Conservation (phyloP, 2,113 vertebrate genomes). For the Erythrolamprus reginae region DNA sequence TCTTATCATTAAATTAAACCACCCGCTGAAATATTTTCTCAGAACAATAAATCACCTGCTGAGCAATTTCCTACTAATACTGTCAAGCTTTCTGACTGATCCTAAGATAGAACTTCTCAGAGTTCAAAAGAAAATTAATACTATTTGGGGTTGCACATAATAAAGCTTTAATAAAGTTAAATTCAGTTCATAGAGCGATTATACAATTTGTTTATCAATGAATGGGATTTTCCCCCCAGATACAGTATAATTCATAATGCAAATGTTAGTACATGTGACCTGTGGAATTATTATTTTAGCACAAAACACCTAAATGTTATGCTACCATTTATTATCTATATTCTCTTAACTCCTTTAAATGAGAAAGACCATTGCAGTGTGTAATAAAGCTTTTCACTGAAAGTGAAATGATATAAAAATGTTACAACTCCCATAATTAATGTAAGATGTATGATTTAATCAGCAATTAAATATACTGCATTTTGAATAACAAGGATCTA, state of each 20-base stretch:
- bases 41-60: neutral
- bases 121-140: conserved; percentile 20
- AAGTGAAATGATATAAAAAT: conserved; percentile 16
- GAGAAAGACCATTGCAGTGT: neutral
- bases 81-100: conserved; percentile 20
- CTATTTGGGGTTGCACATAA: conserved; percentile 20
- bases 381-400: conserved; percentile 14
- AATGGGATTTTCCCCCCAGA: neutral
- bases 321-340: neutral
- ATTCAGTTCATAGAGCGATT: conserved; percentile 1
- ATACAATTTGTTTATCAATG: conserved; percentile 24
- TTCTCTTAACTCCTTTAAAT: conserved; percentile 7
- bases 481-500: neutral
- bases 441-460: neutral
- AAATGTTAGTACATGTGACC: conserved; percentile 1
- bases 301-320: neutral
- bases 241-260: conserved; percentile 21
- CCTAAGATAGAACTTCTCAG: neutral
- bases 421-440: conserved; percentile 12
- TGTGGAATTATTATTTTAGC: conserved; percentile 5
- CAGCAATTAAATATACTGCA: neutral
- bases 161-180: conserved; percentile 14
- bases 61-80: conserved; percentile 21
- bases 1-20: conserved; percentile 24
- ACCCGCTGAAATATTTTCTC: conserved; percentile 21